Evolutionary conservation across 2,797 vertebrate genomes (phyloP).

Genomic region (Sparidentex hasta): DNA sequence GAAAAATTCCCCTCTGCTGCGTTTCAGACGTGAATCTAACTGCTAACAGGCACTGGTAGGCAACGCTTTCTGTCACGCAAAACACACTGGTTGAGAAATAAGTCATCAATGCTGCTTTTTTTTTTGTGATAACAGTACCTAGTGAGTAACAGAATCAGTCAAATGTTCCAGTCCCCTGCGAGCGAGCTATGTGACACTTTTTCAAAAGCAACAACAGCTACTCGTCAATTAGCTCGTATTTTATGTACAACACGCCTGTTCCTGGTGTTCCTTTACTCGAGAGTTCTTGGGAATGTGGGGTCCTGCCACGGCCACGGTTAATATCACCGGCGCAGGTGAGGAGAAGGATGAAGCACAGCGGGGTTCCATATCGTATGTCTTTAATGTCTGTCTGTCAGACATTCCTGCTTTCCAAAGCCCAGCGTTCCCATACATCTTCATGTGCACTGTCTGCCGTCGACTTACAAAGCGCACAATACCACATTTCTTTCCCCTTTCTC

Average conservation of each 20-base stretch:
- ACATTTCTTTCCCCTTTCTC: conserved; percentile 1
- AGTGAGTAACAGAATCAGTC: conserved; percentile 17
- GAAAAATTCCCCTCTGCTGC: conserved; percentile 17
- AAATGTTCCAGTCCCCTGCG: conserved; percentile 6
- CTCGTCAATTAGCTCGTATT: conserved; percentile 36
- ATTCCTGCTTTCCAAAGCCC: conserved; percentile 59
- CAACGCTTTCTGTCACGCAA: conserved; percentile 17
- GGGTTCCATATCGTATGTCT: conserved; percentile 66
- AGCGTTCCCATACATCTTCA: conserved; percentile 54
- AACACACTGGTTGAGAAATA: conserved; percentile 9
- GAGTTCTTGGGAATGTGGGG: conserved; percentile 57
- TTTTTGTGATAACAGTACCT: conserved; percentile 17
- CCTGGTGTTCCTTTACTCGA: conserved; percentile 49
- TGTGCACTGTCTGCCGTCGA: conserved; percentile 39
- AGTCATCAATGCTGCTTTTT: conserved; percentile 10
- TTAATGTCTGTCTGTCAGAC: conserved; percentile 60
- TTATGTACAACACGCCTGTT: conserved; percentile 36
- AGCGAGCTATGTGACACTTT: neutral
- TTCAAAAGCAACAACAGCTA: conserved; percentile 20
- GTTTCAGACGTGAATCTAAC: conserved; percentile 11
- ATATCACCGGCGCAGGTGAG: conserved; percentile 57
- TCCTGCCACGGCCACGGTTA: conserved; percentile 45
- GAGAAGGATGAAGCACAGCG: conserved; percentile 44
- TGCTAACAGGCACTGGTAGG: neutral
- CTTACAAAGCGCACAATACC: conserved; percentile 27